Percentiles rank a stretch among this genome's conserved stretches.
Evolutionary conservation across 2,888 invertebrate genomes (phyloP).

Genomic region (Nowickia ferox): DNA sequence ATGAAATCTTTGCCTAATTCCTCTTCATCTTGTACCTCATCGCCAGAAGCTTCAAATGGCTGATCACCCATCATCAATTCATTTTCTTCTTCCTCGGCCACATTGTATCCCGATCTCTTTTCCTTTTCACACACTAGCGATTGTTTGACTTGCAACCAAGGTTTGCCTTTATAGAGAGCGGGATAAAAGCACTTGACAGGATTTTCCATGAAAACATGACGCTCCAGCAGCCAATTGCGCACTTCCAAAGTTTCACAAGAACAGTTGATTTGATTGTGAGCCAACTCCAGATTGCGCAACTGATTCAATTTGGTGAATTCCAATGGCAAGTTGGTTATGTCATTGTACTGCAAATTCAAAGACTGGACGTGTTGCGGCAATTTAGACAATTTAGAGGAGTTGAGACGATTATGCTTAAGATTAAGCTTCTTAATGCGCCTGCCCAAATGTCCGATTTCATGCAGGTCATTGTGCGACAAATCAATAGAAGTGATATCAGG

Average conservation of each 20-base stretch:
- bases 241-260: conserved; percentile 87
- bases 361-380: conserved; percentile 86
- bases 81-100: conserved; percentile 80
- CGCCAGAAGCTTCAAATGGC: conserved; percentile 83
- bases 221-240: conserved; percentile 85
- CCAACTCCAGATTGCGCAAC: conserved; percentile 86
- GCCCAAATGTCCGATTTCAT: conserved; percentile 85
- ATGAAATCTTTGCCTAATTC: conserved; percentile 81
- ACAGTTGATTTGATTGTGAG: conserved; percentile 88
- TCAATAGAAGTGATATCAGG: conserved; percentile 86
- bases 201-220: conserved; percentile 85
- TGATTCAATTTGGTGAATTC: conserved; percentile 84
- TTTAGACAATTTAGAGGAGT: conserved; percentile 84
- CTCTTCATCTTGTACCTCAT: conserved; percentile 77
- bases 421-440: conserved; percentile 86
- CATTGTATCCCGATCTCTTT: conserved; percentile 72
- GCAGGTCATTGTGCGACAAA: conserved; percentile 86
- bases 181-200: conserved; percentile 85
- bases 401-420: conserved; percentile 86
- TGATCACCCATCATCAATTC: conserved; percentile 88
- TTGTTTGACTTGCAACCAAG: conserved; percentile 86
- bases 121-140: conserved; percentile 84
- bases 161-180: conserved; percentile 83
- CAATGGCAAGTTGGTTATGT: conserved; percentile 85
- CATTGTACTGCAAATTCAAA: conserved; percentile 86